Evolutionary conservation across 2,888 invertebrate species (phyloP).

Genomic region (Papilio protenor): DNA sequence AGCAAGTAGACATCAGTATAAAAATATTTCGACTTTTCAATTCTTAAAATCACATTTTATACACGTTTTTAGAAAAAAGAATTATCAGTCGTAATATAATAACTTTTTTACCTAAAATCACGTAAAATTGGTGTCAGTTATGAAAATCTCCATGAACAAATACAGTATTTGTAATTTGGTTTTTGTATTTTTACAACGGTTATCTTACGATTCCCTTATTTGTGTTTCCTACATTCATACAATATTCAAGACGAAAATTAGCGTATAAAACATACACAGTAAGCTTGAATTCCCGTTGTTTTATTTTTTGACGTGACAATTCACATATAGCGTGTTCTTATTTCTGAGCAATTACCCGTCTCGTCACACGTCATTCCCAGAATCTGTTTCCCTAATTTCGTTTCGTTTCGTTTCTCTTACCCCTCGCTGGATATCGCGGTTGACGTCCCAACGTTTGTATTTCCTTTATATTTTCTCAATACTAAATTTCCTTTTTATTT

Average conservation of each 20-base stretch:
- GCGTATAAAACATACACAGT: not conserved
- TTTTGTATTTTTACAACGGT: too few relatives aligned
- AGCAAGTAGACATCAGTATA: too few relatives aligned
- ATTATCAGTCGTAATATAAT: too few relatives aligned
- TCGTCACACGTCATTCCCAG: slow-evolving; percentile 33
- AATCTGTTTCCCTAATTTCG: slow-evolving; percentile 23
- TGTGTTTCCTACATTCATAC: not conserved
- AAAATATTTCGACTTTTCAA: too few relatives aligned
- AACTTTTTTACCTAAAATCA: too few relatives aligned
- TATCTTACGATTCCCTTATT: not conserved
- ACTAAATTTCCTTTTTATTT: not conserved
- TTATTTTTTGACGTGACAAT: slow-evolving; percentile 28
- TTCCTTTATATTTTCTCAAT: slow-evolving; percentile 4
- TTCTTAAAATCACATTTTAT: too few relatives aligned
- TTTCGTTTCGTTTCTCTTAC: slow-evolving; percentile 25
- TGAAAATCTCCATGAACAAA: too few relatives aligned
- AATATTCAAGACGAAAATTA: not conserved
- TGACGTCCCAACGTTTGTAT: slow-evolving; percentile 8
- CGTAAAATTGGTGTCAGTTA: too few relatives aligned
- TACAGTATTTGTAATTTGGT: too few relatives aligned
- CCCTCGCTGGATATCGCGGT: slow-evolving; percentile 13
- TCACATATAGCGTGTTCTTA: slow-evolving; percentile 24
- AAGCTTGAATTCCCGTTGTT: not conserved
- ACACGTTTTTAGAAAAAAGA: too few relatives aligned
- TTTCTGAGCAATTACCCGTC: slow-evolving; percentile 31